These are phyloP conservation scores for Drosophila fulvimacula DNA, from an alignment of 2,888 invertebrate genomes.

Conservation along the genomic window DNA sequence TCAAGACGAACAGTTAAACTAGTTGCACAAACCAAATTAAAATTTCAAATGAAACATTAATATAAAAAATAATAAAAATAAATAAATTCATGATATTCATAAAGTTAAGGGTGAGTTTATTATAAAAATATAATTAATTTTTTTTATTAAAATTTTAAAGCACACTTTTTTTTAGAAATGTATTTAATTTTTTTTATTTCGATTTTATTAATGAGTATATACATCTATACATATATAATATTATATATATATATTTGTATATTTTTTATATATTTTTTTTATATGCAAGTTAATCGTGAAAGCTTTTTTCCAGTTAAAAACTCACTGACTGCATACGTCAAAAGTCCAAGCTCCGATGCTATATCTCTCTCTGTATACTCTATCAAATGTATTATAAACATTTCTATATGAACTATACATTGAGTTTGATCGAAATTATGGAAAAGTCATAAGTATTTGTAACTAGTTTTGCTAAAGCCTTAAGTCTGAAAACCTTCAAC, in stretches of 20 bases:
- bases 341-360: constrained; percentile 32
- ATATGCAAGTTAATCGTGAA: constrained; percentile 25
- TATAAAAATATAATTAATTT: neutral
- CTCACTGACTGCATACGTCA: constrained; percentile 29
- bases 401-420: no score
- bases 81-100: constrained; percentile 3
- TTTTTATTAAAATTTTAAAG: neutral
- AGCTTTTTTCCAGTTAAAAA: constrained; percentile 48
- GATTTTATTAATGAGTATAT: neutral
- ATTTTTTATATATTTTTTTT: neutral
- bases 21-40: constrained; percentile 15
- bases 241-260: neutral
- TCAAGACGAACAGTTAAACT: constrained; percentile 25
- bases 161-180: neutral
- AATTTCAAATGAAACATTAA: constrained; percentile 38
- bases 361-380: constrained; percentile 22
- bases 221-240: neutral
- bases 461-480: no score
- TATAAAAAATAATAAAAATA: constrained; percentile 28
- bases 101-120: neutral
- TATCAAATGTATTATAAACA: no score
- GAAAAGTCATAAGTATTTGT: neutral
- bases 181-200: neutral
- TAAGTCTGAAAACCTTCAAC: no score
- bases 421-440: neutral